A percentile compares a stretch with the other conserved stretches of the same genome.
phyloP scores from a whole-genome alignment of 2,797 vertebrate genomes.

The Muscicapa striata region DNA sequence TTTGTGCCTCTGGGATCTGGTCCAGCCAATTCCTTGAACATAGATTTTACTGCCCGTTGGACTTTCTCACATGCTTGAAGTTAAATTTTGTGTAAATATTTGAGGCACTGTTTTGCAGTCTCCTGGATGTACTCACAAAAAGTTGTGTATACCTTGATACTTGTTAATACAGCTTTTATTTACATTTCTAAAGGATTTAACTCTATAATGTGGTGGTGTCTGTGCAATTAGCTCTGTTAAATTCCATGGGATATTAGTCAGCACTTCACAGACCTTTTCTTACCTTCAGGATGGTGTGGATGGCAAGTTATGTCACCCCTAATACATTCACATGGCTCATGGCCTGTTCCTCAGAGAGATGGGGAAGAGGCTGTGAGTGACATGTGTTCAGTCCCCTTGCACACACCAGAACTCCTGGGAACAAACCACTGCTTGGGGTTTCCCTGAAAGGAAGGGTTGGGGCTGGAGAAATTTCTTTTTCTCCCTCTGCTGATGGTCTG shows the following conservation, averaged over 20 bases:
- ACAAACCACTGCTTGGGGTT: neutral
- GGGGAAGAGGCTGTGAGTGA: neutral
- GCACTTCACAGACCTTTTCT: neutral
- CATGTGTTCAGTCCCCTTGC: neutral
- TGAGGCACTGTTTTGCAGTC: neutral
- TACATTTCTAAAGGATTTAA: neutral
- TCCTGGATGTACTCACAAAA: neutral
- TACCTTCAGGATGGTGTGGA: neutral
- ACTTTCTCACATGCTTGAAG: neutral
- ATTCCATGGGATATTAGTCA: neutral
- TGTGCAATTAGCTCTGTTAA: neutral
- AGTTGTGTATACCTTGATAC: neutral
- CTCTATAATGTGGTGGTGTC: neutral
- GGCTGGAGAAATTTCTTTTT: neutral
- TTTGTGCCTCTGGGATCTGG: neutral
- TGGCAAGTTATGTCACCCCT: neutral
- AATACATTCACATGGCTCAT: accelerated
- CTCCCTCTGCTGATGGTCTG: neutral
- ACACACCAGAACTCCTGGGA: neutral
- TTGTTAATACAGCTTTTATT: neutral
- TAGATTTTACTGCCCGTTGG: neutral
- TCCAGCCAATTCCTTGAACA: neutral
- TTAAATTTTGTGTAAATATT: neutral
- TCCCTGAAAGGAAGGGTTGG: neutral
- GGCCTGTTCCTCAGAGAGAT: neutral